Evolutionary conservation across 2,888 invertebrate genomes (phyloP).

Genomic region (Ormyrus pomaceus): DNA sequence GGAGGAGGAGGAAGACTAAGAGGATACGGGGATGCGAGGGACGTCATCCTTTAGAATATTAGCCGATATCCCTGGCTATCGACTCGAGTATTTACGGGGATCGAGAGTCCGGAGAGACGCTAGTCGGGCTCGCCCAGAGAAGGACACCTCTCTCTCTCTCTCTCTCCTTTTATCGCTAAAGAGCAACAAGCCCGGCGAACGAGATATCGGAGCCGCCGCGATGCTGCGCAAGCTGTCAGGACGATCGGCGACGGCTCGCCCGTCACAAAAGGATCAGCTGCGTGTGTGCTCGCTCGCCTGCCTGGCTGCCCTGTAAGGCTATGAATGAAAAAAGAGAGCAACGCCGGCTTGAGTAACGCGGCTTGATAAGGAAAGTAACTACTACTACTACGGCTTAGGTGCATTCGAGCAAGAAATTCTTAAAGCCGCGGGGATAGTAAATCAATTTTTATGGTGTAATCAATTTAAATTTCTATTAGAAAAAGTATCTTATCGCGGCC

Average conservation of each 20-base stretch:
- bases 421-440: no score
- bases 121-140: constrained; percentile 34
- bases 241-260: background rate
- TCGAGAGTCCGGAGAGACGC: constrained; percentile 46
- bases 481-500: no score
- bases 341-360: no score
- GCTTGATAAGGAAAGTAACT: no score
- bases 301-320: no score
- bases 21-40: constrained; percentile 39
- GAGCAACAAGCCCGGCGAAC: constrained; percentile 26
- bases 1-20: constrained; percentile 17
- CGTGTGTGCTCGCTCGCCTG: background rate
- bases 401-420: no score
- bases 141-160: constrained; percentile 37
- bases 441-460: no score
- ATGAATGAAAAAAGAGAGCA: no score
- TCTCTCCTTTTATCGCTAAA: constrained; percentile 52
- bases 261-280: constrained; percentile 19
- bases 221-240: background rate
- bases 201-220: constrained; percentile 9
- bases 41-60: constrained; percentile 63
- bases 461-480: no score
- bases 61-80: constrained; percentile 66
- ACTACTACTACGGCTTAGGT: no score
- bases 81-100: constrained; percentile 67